Base-by-base conservation (phyloP, 2,113 vertebrate genomes). In the Circaetus gallicus region DNA sequence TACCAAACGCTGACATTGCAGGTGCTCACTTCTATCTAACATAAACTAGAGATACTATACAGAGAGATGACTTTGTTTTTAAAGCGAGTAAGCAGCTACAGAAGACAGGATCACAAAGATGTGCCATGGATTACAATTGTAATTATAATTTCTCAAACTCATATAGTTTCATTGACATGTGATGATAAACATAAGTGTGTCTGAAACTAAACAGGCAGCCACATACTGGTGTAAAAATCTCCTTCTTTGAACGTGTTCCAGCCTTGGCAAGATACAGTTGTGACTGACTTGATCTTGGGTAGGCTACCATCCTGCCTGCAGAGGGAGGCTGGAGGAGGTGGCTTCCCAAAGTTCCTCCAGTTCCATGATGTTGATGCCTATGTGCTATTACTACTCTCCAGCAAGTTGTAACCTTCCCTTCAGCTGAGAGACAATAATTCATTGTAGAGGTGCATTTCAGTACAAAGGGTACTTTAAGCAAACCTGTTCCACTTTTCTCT, bases 281-380 rank as follows among this genome's bases (percentile, higher is more conserved):
- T 36, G 50, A 40, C 29, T 70, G 25, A 8, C 15, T 32, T 81
- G 22, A 36, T 59, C 15, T 62, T 61, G 15, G 1, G 1, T 38
- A 19, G 15, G 6, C 10, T 53, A 12, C 6, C 3, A 1, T n/a
- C 6, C 11, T 10, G n/a, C 10, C 9, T 16, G 10, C n/a, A 74
- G 18, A 59, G 14, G 11, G 19, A 91, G 8, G 12, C 19, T 74
- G n/a, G 8, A 90, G 15, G 5, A 86, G 4, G 7, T 43, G 9
- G 2, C 20, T 88, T 90, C 36, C 5, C n/a, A 26, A 73, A 80
- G 40, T 45, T 77, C 13, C 15, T 90, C 19, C 24, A 24, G 7
- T n/a, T 80, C 36, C 3, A 4, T 50, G 17, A 18, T 34, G 8
- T 14, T 78, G 32, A 52, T 3, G 5, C 3, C 15, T 14, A 5